phyloP scores from a whole-genome alignment of 1,140 invertebrate species.

The Atta cephalotes region DNA sequence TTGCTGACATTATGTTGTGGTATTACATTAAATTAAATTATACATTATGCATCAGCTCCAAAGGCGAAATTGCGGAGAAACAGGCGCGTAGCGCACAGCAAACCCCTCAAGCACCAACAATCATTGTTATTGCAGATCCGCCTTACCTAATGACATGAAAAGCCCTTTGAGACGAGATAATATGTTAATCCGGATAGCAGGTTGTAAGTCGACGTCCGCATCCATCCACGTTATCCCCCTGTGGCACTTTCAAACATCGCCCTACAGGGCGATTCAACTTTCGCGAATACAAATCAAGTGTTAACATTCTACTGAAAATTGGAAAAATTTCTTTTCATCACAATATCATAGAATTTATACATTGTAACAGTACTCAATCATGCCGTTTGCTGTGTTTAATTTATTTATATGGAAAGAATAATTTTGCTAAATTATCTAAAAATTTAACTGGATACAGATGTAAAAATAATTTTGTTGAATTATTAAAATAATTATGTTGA shows the following conservation, averaged over 20 bases:
- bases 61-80: constrained; percentile 44
- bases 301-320: not conserved
- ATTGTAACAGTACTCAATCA: not conserved
- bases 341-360: not conserved
- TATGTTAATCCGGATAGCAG: constrained; percentile 68
- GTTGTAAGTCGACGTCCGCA: constrained; percentile 58
- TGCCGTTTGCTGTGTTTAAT: not conserved
- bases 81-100: constrained; percentile 7
- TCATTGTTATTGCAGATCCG: constrained; percentile 58
- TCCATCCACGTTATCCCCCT: constrained; percentile 10
- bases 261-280: constrained; percentile 19
- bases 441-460: no score
- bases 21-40: constrained; percentile 64
- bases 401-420: not conserved
- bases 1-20: constrained; percentile 45
- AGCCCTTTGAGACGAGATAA: constrained; percentile 65
- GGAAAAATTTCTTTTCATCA: not conserved
- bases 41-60: constrained; percentile 57
- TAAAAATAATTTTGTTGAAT: no score
- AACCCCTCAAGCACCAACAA: constrained; percentile 43
- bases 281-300: not conserved
- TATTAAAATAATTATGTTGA: no score
- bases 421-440: no score
- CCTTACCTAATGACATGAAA: constrained; percentile 61
- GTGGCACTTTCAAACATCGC: not conserved